phyloP scores from a whole-genome alignment of 2,113 vertebrate genomes.

The Murina feae region DNA sequence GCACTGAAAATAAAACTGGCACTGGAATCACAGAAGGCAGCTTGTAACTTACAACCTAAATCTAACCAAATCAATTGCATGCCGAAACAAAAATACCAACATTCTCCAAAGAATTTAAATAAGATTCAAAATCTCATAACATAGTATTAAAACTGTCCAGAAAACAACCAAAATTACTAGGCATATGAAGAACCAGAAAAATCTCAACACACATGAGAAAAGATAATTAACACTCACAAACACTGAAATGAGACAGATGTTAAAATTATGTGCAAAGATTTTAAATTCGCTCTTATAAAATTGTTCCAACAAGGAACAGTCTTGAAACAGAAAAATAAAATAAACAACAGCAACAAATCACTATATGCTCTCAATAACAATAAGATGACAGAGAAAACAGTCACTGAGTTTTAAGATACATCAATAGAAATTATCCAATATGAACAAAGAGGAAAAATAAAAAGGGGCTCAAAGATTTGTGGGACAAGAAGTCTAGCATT shows the following conservation, averaged over 20 bases:
- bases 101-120: not conserved
- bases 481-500: not conserved
- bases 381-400: not conserved
- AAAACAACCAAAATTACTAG: not conserved
- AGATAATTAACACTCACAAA: not conserved
- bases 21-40: not conserved
- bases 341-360: not conserved
- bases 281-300: conserved; percentile 13
- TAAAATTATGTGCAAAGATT: conserved; percentile 6
- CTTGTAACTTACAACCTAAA: not conserved
- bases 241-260: not conserved
- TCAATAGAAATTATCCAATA: not conserved
- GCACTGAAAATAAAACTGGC: not conserved
- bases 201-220: conserved; percentile 1
- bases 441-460: conserved; percentile 3
- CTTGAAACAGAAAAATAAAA: conserved; percentile 1
- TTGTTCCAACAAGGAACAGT: not conserved
- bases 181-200: not conserved
- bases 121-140: not conserved
- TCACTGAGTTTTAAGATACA: not conserved
- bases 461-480: not conserved
- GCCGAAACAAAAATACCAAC: not conserved
- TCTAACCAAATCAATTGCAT: not conserved
- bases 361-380: not conserved
- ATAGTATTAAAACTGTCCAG: not conserved